These are phyloP conservation scores for Olivierus martensii DNA, from an alignment of 1,140 invertebrate genomes.

Conservation along the genomic window DNA sequence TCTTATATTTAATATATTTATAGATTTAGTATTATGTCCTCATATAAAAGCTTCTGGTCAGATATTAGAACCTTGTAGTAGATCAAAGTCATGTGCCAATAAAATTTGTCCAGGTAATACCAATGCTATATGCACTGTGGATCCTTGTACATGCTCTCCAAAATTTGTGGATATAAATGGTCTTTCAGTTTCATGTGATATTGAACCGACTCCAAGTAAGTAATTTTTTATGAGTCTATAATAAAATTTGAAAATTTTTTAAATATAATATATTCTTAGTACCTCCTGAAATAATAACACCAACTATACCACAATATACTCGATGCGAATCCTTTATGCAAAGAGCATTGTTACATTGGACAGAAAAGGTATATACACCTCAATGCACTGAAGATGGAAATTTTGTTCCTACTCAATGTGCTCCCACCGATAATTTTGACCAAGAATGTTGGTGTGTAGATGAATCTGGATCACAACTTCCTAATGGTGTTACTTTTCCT, in stretches of 20 bases:
- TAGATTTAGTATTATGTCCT: no score
- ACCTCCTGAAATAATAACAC: not conserved
- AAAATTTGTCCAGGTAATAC: conserved; percentile 26
- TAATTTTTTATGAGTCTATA: not conserved
- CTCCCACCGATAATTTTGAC: conserved; percentile 40
- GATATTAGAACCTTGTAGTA: conserved; percentile 24
- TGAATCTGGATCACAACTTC: not conserved
- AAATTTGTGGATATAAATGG: conserved; percentile 24
- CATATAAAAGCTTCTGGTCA: no score
- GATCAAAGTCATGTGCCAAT: conserved; percentile 25
- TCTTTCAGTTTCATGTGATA: conserved; percentile 13
- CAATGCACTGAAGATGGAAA: conserved; percentile 53
- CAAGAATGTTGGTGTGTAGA: conserved; percentile 71
- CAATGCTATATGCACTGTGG: conserved; percentile 28
- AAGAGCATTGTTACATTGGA: not conserved
- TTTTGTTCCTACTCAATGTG: conserved; percentile 58
- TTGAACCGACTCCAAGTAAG: not conserved
- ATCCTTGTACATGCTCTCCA: conserved; percentile 32
- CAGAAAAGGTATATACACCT: conserved; percentile 51
- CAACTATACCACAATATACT: not conserved
- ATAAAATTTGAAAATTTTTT: not conserved
- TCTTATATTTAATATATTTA: no score
- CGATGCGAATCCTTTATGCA: not conserved
- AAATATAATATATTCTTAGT: not conserved
- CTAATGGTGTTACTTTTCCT: not conserved